Evolutionary conservation across 1,140 invertebrate species (phyloP).

Genomic region (Choristoneura fumiferana): DNA sequence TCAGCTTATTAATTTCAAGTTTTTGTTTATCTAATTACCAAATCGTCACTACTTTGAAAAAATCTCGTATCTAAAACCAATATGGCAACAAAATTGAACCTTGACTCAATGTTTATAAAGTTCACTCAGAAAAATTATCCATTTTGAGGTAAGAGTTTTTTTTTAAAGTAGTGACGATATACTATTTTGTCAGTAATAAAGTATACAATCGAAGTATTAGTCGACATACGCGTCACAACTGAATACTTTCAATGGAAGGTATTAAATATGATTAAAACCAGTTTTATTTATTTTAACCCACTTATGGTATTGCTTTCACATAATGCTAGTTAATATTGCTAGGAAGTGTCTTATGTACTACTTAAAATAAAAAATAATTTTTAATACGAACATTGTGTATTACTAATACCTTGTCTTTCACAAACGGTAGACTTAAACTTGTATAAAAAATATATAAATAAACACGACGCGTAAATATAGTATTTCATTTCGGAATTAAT

Average conservation of each 20-base stretch:
- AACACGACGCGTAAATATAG: too few species aligned
- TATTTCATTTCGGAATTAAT: too few species aligned
- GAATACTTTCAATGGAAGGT: slow-evolving; percentile 22
- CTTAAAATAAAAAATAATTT: slow-evolving; percentile 44
- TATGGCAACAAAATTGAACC: too few species aligned
- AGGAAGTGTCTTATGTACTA: slow-evolving; percentile 35
- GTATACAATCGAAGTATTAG: not conserved
- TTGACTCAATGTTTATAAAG: too few species aligned
- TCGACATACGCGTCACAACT: slow-evolving; percentile 23
- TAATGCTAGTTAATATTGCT: slow-evolving; percentile 54
- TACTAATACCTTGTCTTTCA: not conserved
- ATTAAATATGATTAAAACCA: slow-evolving; percentile 18
- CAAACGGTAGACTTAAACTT: too few species aligned
- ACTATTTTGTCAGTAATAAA: not conserved
- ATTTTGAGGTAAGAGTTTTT: too few species aligned
- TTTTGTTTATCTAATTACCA: not conserved
- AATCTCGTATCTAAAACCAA: too few species aligned
- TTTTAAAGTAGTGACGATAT: too few species aligned
- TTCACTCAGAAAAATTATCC: too few species aligned
- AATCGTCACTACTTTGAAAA: too few species aligned
- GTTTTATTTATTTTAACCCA: slow-evolving; percentile 35
- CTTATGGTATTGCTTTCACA: slow-evolving; percentile 42
- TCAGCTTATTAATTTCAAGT: not conserved
- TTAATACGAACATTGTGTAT: slow-evolving; percentile 37
- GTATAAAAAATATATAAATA: too few species aligned